These are phyloP conservation scores for Eupsittula cactorum DNA, from an alignment of 2,113 vertebrate genomes.

Conservation along the genomic window DNA sequence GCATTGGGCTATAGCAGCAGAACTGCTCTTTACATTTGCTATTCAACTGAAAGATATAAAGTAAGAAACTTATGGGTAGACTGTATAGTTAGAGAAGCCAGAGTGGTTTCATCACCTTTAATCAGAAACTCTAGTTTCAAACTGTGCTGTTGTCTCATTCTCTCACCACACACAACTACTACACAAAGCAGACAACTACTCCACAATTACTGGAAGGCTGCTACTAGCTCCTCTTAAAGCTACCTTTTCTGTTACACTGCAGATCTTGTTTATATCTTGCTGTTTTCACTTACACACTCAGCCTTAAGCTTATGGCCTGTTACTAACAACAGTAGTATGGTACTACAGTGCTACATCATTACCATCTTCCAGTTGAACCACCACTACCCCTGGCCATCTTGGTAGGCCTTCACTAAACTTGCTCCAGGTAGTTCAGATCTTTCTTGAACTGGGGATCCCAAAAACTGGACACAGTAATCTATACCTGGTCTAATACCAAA, in stretches of 20 bases:
- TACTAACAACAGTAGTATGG: background rate
- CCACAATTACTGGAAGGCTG: background rate
- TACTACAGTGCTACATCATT: background rate
- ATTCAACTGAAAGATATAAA: background rate
- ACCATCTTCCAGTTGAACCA: background rate
- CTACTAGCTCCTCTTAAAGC: background rate
- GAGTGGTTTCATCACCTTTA: background rate
- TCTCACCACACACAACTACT: background rate
- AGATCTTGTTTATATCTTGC: background rate
- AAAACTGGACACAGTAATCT: background rate
- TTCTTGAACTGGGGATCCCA: background rate
- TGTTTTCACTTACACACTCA: background rate
- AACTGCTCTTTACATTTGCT: background rate
- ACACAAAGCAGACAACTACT: background rate
- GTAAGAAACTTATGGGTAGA: background rate
- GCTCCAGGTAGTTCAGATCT: background rate
- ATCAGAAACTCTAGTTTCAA: background rate
- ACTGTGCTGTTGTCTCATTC: background rate
- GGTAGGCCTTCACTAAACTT: background rate
- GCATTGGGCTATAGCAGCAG: background rate
- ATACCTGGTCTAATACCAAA: background rate
- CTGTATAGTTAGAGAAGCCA: background rate
- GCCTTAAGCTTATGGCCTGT: background rate
- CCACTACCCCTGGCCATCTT: background rate
- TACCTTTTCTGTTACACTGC: background rate